phyloP scores from a whole-genome alignment of 2,888 invertebrate species.

The Ornithoptera priamus region DNA sequence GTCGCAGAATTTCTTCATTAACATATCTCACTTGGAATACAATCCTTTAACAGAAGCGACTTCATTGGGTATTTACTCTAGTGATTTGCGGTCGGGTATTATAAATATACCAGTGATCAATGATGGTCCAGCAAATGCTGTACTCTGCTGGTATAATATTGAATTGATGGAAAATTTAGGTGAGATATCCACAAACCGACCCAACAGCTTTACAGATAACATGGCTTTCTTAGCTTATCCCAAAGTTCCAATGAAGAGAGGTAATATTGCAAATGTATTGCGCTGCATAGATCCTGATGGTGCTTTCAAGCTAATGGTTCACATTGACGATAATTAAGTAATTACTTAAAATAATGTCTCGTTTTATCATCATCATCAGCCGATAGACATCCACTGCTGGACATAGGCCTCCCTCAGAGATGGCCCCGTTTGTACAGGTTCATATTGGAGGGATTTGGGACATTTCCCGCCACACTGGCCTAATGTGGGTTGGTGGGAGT shows the following conservation, averaged over 20 bases:
- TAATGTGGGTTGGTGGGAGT: too few relatives aligned
- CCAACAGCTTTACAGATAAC: constrained; percentile 68
- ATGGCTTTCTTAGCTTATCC: constrained; percentile 69
- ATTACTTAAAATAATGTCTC: neutral
- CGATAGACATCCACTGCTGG: too few relatives aligned
- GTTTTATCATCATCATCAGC: too few relatives aligned
- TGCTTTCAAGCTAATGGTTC: constrained; percentile 55
- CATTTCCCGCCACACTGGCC: too few relatives aligned
- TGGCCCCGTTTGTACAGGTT: too few relatives aligned
- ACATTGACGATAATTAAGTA: constrained; percentile 36
- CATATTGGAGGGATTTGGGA: too few relatives aligned
- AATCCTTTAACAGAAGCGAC: constrained; percentile 58
- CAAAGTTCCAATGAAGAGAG: constrained; percentile 45
- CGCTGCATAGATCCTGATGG: constrained; percentile 57
- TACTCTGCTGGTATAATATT: constrained; percentile 79
- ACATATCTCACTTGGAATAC: constrained; percentile 64
- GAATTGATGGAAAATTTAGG: constrained; percentile 60
- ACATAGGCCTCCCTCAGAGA: too few relatives aligned
- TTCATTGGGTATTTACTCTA: constrained; percentile 46
- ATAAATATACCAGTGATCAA: constrained; percentile 51
- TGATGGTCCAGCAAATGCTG: constrained; percentile 68
- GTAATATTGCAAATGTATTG: constrained; percentile 51
- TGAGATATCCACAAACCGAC: constrained; percentile 64
- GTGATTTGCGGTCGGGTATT: constrained; percentile 39
- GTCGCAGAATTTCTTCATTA: constrained; percentile 76